Percentiles rank a stretch among this genome's conserved stretches.
phyloP scores from a whole-genome alignment of 1,140 invertebrate species.

The Chironomus tepperi region DNA sequence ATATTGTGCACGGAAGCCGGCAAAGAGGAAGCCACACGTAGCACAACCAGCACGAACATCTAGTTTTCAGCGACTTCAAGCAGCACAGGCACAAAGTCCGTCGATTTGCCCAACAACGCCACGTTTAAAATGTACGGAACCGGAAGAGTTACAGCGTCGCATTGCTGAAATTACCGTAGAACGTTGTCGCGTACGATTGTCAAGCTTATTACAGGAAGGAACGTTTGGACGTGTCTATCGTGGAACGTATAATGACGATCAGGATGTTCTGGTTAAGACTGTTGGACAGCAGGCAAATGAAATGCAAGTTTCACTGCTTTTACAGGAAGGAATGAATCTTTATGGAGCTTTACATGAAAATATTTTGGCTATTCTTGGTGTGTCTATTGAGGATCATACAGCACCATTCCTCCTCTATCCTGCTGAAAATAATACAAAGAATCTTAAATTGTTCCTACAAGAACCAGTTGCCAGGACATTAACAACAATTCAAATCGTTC shows the following conservation, averaged over 20 bases:
- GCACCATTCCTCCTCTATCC: slow-evolving; percentile 83
- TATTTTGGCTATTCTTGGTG: slow-evolving; percentile 72
- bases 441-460: slow-evolving; percentile 73
- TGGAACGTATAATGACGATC: slow-evolving; percentile 67
- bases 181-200: slow-evolving; percentile 58
- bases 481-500: slow-evolving; percentile 87
- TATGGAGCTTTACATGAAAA: slow-evolving; percentile 79
- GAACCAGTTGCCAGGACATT: slow-evolving; percentile 55
- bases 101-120: slow-evolving; percentile 34
- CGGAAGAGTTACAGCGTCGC: slow-evolving; percentile 38
- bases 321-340: slow-evolving; percentile 81
- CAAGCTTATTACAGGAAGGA: slow-evolving; percentile 70
- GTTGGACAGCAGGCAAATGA: slow-evolving; percentile 59
- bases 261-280: slow-evolving; percentile 74
- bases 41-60: slow-evolving; percentile 38
- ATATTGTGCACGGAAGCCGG: slow-evolving; percentile 35
- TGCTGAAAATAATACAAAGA: slow-evolving; percentile 65
- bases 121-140: slow-evolving; percentile 33
- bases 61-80: slow-evolving; percentile 37
- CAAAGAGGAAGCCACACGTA: slow-evolving; percentile 35
- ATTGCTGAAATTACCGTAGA: slow-evolving; percentile 71
- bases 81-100: slow-evolving; percentile 30
- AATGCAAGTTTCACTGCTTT: slow-evolving; percentile 68
- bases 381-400: slow-evolving; percentile 70
- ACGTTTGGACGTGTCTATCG: slow-evolving; percentile 84